A percentile compares a stretch with the other conserved stretches of the same genome.
Evolutionary conservation across 2,888 invertebrate genomes (phyloP).

Genomic region (Pachliopta kotzebuea): DNA sequence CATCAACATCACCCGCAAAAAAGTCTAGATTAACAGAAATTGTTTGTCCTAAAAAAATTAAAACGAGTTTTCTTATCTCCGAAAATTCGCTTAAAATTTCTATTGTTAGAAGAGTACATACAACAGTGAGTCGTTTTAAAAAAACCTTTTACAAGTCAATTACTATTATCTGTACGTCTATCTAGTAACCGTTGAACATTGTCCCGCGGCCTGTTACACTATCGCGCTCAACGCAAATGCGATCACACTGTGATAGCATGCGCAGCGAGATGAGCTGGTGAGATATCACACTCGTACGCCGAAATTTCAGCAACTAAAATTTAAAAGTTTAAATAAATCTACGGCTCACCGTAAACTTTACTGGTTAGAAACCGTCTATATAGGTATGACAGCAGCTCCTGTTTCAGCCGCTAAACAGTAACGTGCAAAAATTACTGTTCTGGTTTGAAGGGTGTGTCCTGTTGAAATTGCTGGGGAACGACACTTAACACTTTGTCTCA

Average conservation of each 20-base stretch:
- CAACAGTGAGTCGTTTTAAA: slow-evolving; percentile 2
- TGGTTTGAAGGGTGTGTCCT: too few relatives aligned
- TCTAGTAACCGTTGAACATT: slow-evolving; percentile 10
- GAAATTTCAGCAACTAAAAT: neutral
- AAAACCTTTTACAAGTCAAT: slow-evolving; percentile 12
- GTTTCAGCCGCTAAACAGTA: too few relatives aligned
- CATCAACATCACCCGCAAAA: too few relatives aligned
- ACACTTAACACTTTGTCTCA: too few relatives aligned
- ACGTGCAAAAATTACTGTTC: too few relatives aligned
- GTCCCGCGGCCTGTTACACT: slow-evolving; percentile 5
- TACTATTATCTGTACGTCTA: slow-evolving; percentile 6
- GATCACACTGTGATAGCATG: slow-evolving; percentile 3
- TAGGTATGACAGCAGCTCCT: too few relatives aligned
- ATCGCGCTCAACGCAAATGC: neutral
- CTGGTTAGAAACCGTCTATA: too few relatives aligned
- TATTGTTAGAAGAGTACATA: neutral
- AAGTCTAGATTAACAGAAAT: too few relatives aligned
- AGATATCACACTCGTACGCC: slow-evolving; percentile 4
- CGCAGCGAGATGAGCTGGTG: neutral
- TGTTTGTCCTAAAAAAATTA: too few relatives aligned
- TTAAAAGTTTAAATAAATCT: slow-evolving; percentile 1
- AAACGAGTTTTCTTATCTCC: too few relatives aligned
- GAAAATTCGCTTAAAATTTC: neutral
- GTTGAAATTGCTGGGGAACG: too few relatives aligned
- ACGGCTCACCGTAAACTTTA: too few relatives aligned